phyloP scores from a whole-genome alignment of 2,797 vertebrate species.

The Spondyliosoma cantharus region DNA sequence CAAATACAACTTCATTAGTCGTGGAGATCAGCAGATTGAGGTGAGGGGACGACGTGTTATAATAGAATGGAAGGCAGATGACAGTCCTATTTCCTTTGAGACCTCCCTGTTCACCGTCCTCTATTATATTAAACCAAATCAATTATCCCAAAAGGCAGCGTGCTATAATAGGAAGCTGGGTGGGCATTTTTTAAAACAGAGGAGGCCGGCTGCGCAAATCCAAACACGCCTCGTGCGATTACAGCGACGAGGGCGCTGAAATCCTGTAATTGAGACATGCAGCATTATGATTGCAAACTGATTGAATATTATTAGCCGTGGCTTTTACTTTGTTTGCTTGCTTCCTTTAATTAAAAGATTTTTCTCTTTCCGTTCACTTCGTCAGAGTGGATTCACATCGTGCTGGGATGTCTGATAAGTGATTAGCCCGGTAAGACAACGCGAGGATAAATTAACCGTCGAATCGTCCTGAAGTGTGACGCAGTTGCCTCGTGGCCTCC shows the following conservation, averaged over 20 bases:
- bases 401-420: constrained; percentile 66
- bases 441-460: constrained; percentile 70
- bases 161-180: constrained; percentile 65
- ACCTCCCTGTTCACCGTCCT: constrained; percentile 61
- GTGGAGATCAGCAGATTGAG: constrained; percentile 68
- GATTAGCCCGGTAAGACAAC: constrained; percentile 63
- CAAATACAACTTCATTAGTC: constrained; percentile 77
- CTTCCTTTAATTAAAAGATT: constrained; percentile 76
- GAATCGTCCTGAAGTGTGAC: constrained; percentile 56
- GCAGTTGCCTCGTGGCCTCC: constrained; percentile 40
- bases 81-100: constrained; percentile 75
- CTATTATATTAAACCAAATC: constrained; percentile 76
- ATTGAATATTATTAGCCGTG: constrained; percentile 78
- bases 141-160: constrained; percentile 71
- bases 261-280: constrained; percentile 79
- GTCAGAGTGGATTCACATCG: constrained; percentile 59
- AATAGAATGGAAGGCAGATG: constrained; percentile 66
- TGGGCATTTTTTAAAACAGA: constrained; percentile 69
- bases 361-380: constrained; percentile 58
- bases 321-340: constrained; percentile 76
- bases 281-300: constrained; percentile 76
- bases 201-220: constrained; percentile 42
- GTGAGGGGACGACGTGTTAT: constrained; percentile 62
- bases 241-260: constrained; percentile 66
- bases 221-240: constrained; percentile 57